Base-by-base conservation (phyloP, 2,113 vertebrate species). In the Xyrauchen texanus region DNA sequence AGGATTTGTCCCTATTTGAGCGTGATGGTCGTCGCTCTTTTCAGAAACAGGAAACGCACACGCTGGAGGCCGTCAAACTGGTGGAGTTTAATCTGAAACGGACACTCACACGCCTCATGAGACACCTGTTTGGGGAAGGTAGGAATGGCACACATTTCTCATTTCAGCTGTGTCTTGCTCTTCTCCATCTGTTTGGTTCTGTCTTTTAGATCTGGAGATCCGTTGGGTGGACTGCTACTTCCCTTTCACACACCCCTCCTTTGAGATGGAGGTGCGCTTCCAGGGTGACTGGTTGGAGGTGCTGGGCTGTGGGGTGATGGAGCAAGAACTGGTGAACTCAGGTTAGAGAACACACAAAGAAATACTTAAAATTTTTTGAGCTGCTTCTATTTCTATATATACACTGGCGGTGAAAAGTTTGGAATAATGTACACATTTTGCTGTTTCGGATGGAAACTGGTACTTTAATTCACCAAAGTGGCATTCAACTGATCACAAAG, bases 211-310 rank as follows among this genome's bases (percentile, higher is more conserved):
- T 9, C 81, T 98, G 84, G 93, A 97, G 90, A 86, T 97, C 82
- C 91, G 97, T 81, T 99, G 98, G 98, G 94, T 97, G 9, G 93
- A 98, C 84, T 97, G 97, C 88, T 94, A 92, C 91, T 99, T 99
- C 74, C 98, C 98, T 0, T 99, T 99, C 88, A 99, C 98, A 21
- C 98, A 99, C 69, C 98, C 98, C 73, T 98, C 98, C 83, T 99
- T 97, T 21, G 98, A 99, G 92, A 95, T 99, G 96, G 98, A 99
- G 92, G 96, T 99, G 89, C 93, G 88, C 91, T 99, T 96, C 89
- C 95, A 89, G 42, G 96, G 93, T 57, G 89, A 95, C 69, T 99
- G 98, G 98, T 84, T 99, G 86, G 98, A 99, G 89, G 96, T 99
- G 51, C 93, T 99, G 81, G 98, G 98, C 85, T 99, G 98, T 2